Evolutionary conservation across 2,113 vertebrate species (phyloP).

Genomic region (Dicrurus megarhynchus): DNA sequence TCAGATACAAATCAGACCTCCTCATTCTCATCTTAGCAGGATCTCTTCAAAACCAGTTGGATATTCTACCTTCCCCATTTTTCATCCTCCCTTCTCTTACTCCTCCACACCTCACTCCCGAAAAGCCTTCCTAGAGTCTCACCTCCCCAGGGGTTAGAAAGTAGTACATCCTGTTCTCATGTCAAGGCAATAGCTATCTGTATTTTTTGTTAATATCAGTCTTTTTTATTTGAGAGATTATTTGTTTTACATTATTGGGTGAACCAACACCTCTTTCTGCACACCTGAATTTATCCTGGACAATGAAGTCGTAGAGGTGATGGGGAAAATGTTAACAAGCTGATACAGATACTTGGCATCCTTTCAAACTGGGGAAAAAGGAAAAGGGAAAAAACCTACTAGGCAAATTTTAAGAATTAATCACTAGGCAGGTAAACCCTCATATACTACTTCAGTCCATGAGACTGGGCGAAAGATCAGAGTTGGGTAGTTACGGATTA

Average conservation of each 20-base stretch:
- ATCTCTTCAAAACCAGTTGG: neutral
- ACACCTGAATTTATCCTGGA: neutral
- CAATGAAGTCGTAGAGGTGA: neutral
- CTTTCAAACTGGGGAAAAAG: neutral
- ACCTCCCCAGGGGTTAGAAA: neutral
- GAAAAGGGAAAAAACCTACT: neutral
- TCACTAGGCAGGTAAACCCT: neutral
- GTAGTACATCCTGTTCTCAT: neutral
- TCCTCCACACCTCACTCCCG: neutral
- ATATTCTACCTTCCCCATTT: neutral
- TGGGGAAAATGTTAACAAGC: neutral
- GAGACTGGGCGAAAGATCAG: neutral
- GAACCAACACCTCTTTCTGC: neutral
- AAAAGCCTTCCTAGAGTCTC: neutral
- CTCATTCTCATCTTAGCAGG: neutral
- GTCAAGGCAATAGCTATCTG: neutral
- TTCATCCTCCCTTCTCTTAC: neutral
- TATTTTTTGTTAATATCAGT: neutral
- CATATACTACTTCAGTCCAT: neutral
- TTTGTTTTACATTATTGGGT: neutral
- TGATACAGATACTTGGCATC: neutral
- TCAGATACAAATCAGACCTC: neutral
- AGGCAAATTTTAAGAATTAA: neutral
- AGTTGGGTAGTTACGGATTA: neutral
- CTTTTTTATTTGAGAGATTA: neutral